Base-by-base conservation (phyloP, 2,113 vertebrate species). In the Grammomys dolichurus region DNA sequence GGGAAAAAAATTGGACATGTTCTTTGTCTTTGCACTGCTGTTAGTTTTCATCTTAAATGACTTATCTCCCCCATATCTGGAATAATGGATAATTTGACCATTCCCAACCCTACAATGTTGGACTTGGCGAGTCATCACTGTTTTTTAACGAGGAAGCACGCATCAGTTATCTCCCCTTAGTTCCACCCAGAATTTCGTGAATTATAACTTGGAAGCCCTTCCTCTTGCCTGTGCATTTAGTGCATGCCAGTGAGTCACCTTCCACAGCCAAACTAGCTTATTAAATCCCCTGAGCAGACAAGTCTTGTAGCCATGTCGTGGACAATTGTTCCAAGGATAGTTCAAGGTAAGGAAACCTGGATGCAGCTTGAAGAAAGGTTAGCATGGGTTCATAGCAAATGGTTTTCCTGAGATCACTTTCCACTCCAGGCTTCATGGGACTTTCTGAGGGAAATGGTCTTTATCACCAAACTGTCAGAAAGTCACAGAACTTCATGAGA, bases 331-430 rank as follows among this genome's bases (percentile, higher is more conserved):
- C 73, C 87, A 58, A 65, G 85, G 40, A 20, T 54, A 88, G 26
- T 58, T 80, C 43, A 69, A 69, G n/a, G 48, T 81, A 81, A 91
- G 70, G n/a, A 94, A 93, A 77, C n/a, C 81, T 51, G 43, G 88
- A 81, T 56, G 17, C 4, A 24, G 36, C 58, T 14, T 31, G n/a
- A 1, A 87, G 54, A 46, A 91, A 4, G 40, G 24, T 91, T 60
- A 78, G 40, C 36, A 54, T 31, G 13, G 84, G 75, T 92, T 92
- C 76, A 77, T 70, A 82, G 75, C 56, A 90, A 84, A 28, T 72
- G 56, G 33, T 63, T 91, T 97, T 91, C 82, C 93, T 70, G 58
- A 89, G 17, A 95, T 36, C 9, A 76, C 85, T 65, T 94, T 69
- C 54, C 78, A 36, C 72, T 89, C 22, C 46, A 97, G 43, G 3